phyloP scores from a whole-genome alignment of 2,113 vertebrate species.

The Pelvicachromis taeniatus region DNA sequence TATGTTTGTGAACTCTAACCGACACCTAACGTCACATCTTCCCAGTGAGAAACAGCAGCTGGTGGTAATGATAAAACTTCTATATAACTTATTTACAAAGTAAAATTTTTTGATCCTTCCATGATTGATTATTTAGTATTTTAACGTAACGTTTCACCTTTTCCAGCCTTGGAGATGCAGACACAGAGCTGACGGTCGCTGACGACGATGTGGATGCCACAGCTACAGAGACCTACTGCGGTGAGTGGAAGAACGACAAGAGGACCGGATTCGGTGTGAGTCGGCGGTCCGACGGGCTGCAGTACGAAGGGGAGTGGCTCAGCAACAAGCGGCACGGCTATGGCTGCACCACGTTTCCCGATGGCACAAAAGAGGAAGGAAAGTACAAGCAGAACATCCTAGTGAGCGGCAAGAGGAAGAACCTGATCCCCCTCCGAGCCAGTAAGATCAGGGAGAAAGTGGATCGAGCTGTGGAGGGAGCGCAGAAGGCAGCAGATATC shows the following conservation, averaged over 20 bases:
- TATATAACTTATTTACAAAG: not conserved
- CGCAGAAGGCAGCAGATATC: slow-evolving; percentile 87
- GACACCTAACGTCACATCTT: not conserved
- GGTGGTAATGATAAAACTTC: not conserved
- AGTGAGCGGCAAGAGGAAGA: slow-evolving; percentile 95
- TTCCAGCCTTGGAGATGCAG: slow-evolving; percentile 89
- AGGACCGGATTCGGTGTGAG: slow-evolving; percentile 89
- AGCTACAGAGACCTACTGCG: slow-evolving; percentile 90
- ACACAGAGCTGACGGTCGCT: slow-evolving; percentile 77
- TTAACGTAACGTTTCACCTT: not conserved
- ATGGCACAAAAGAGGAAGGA: slow-evolving; percentile 95
- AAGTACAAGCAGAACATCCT: slow-evolving; percentile 98
- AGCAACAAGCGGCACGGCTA: slow-evolving; percentile 95
- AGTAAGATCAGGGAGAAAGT: slow-evolving; percentile 99
- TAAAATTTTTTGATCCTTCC: not conserved
- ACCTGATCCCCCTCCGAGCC: slow-evolving; percentile 92
- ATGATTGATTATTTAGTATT: not conserved
- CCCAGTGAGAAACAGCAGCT: not conserved
- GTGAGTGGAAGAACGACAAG: slow-evolving; percentile 97
- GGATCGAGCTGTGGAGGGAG: slow-evolving; percentile 89
- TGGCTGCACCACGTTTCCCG: slow-evolving; percentile 93
- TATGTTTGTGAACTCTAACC: not conserved
- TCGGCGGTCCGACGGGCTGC: slow-evolving; percentile 89
- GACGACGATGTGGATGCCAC: slow-evolving; percentile 96
- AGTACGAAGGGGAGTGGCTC: slow-evolving; percentile 95